Evolutionary conservation across 2,797 vertebrate species (phyloP).

Genomic region (Lacerta bilineata): DNA sequence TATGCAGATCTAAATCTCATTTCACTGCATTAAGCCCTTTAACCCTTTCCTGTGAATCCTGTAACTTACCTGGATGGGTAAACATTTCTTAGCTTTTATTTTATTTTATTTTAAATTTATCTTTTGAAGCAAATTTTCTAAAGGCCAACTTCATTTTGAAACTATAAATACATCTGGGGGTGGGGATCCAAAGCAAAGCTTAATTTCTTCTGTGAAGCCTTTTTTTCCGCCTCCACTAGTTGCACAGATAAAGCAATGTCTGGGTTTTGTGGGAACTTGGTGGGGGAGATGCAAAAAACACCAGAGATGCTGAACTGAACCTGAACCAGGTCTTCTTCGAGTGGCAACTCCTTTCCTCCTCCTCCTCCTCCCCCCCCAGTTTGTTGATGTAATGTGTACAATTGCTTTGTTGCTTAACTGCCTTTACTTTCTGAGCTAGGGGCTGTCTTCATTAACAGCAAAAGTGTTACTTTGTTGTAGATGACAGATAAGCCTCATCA

Average conservation of each 20-base stretch:
- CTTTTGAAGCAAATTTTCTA: neutral
- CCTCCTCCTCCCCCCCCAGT: constrained; percentile 71
- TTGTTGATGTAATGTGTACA: constrained; percentile 77
- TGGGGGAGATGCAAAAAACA: constrained; percentile 40
- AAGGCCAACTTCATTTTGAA: constrained; percentile 27
- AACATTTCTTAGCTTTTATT: no score
- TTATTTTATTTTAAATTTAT: no score
- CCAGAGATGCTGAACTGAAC: constrained; percentile 31
- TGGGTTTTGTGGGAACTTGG: constrained; percentile 43
- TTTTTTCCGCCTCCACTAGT: neutral
- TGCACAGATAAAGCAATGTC: neutral
- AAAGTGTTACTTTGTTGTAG: constrained; percentile 96
- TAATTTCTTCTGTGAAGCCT: constrained; percentile 50
- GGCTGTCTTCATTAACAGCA: constrained; percentile 90
- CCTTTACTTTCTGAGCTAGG: constrained; percentile 86
- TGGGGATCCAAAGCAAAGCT: constrained; percentile 47
- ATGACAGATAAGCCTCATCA: constrained; percentile 93
- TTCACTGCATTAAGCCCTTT: constrained; percentile 51
- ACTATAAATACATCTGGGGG: constrained; percentile 33
- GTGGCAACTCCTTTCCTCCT: constrained; percentile 53
- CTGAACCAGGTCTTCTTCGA: constrained; percentile 58
- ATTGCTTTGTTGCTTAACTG: constrained; percentile 83
- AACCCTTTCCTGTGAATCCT: constrained; percentile 18
- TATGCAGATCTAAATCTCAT: constrained; percentile 2
- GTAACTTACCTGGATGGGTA: constrained; percentile 39